phyloP scores from a whole-genome alignment of 92 coral and sea anemone genomes.

The Porites divaricata region DNA sequence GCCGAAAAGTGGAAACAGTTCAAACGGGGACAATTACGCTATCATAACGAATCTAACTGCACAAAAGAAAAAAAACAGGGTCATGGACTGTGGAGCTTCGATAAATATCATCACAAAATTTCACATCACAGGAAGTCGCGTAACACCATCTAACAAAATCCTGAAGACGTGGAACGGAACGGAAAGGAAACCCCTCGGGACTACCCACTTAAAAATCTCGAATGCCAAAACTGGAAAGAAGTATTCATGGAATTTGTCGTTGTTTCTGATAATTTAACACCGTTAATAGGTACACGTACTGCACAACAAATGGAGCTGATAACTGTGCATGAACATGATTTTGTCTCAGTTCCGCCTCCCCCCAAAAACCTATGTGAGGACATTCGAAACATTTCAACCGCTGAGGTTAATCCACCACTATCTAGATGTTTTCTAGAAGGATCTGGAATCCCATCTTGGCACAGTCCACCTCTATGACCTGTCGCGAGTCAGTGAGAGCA shows the following conservation, averaged over 20 bases:
- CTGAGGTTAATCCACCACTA: no score
- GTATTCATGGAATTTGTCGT: no score
- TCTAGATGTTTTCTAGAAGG: no score
- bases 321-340: conserved; percentile 12
- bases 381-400: no score
- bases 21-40: no score
- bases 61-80: no score
- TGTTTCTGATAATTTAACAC: not conserved
- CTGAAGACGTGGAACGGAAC: no score
- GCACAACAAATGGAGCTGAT: conserved; percentile 61
- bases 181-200: conserved; percentile 51
- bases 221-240: no score
- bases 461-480: conserved; percentile 24
- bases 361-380: not conserved
- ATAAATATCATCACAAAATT: conserved; percentile 38
- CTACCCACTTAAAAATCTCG: conserved; percentile 35
- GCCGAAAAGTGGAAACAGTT: no score
- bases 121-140: conserved; percentile 29
- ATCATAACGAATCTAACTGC: no score
- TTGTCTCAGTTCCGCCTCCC: conserved; percentile 27
- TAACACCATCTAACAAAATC: conserved; percentile 35
- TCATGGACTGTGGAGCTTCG: conserved; percentile 59
- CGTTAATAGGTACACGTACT: conserved; percentile 65
- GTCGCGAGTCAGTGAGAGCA: no score
- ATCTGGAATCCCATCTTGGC: not conserved